Evolutionary conservation across 2,888 invertebrate species (phyloP).

Genomic region (Standfussiana lucernea): DNA sequence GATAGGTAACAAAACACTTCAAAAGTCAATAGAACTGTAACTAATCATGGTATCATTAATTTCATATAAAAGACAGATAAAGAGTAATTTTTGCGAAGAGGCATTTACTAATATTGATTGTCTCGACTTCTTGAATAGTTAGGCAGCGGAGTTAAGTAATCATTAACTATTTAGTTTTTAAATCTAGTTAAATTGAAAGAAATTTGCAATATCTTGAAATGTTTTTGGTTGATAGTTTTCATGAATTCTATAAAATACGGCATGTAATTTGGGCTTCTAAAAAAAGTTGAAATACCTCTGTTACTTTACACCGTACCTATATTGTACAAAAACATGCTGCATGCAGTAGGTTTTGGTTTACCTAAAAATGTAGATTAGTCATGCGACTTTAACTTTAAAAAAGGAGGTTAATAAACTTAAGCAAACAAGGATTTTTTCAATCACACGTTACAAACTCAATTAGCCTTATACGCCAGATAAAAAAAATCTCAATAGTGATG

Average conservation of each 20-base stretch:
- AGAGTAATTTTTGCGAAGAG: slow-evolving; percentile 59
- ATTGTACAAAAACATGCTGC: background rate
- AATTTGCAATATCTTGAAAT: slow-evolving; percentile 54
- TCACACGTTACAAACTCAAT: slow-evolving; percentile 4
- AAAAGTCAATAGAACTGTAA: slow-evolving; percentile 42
- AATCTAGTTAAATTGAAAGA: slow-evolving; percentile 52
- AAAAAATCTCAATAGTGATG: slow-evolving; percentile 7
- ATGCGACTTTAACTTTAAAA: background rate
- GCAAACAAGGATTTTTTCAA: background rate
- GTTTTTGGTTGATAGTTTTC: background rate
- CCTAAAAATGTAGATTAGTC: background rate
- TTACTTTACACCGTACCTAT: background rate
- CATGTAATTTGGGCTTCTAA: too few relatives aligned
- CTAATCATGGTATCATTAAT: slow-evolving; percentile 34
- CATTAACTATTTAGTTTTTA: slow-evolving; percentile 58
- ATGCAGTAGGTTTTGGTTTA: background rate
- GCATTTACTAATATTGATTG: slow-evolving; percentile 70
- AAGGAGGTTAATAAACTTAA: too few relatives aligned
- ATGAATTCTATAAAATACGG: background rate
- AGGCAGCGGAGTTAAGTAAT: slow-evolving; percentile 57
- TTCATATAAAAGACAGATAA: slow-evolving; percentile 66
- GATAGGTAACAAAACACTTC: background rate
- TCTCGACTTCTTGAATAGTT: slow-evolving; percentile 54
- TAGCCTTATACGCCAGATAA: slow-evolving; percentile 23
- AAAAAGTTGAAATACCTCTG: background rate